Evolutionary conservation across 2,797 vertebrate species (phyloP), one percentile per base, ranked within the genome.

Genomic region (Masticophis lateralis): DNA sequence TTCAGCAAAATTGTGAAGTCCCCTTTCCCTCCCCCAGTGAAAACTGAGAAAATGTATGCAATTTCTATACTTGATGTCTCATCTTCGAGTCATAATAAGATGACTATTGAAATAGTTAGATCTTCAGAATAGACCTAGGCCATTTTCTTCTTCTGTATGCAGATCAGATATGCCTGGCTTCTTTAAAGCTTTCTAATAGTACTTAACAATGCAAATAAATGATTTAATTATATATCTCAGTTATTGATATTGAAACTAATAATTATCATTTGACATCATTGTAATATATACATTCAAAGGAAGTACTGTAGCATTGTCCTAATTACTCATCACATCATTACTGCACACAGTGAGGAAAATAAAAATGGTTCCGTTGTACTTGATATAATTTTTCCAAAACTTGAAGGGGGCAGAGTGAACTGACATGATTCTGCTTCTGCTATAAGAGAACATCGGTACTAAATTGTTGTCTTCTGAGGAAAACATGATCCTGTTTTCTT

Each of bases 141-240:
- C 28, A 27, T 55, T 94, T 61, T 32, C 63, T 66, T 57, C 86
- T 47, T 61, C 61, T 90, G 25, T 91, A 88, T 91, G 89, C 63
- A 94, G 47, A 91, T 88, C 25, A 91, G 63, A 61, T 92, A 55
- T 88, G 74, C 61, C 56, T 56, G 90, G 83, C 18, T 90, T 91
- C 57, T 89, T 89, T 37, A 32, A 79, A 66, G 63, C 63, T 92
- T 88, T 56, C 89, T 79, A 43, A 63, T 92, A 79, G 56, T 37
- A 90, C 32, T 92, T 53, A 92, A 20, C 47, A 51, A 60, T 88
- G 51, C 63, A 51, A 59, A 88, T 94, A 91, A 88, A 63, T 91
- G 2, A 91, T 94, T 92, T 91, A 94, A 92, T 94, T 83, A 63
- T 92, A 88, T 20, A 25, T 92, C 57, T 92, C 61, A 83, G 88